A percentile compares a stretch with the other conserved stretches of the same genome.
phyloP scores from a whole-genome alignment of 2,797 vertebrate genomes.

The Uromys caudimaculatus region DNA sequence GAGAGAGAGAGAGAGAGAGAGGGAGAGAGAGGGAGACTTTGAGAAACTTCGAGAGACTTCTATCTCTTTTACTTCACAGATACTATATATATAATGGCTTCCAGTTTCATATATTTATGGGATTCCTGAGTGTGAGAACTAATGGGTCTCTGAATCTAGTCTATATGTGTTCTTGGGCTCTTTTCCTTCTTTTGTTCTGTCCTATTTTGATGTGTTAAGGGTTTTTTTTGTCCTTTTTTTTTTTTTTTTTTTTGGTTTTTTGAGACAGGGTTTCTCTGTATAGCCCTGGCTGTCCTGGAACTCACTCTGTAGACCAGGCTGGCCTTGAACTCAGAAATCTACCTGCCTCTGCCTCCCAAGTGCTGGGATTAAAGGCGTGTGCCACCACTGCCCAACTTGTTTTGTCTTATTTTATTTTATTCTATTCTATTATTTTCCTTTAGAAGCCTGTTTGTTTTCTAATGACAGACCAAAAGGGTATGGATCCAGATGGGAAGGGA shows the following conservation, averaged over 20 bases:
- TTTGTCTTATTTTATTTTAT: not conserved
- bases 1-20: too few relatives aligned
- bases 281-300: too few relatives aligned
- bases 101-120: not conserved
- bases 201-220: not conserved
- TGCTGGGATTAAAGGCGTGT: too few relatives aligned
- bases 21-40: too few relatives aligned
- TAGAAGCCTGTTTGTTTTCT: not conserved
- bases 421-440: not conserved
- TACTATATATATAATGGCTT: not conserved
- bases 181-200: not conserved
- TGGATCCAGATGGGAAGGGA: not conserved
- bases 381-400: too few relatives aligned
- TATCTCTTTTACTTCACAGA: not conserved
- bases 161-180: not conserved
- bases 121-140: not conserved
- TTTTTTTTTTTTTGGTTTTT: too few relatives aligned
- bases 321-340: too few relatives aligned
- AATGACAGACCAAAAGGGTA: not conserved
- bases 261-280: too few relatives aligned
- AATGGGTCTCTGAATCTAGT: not conserved
- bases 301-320: too few relatives aligned
- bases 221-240: too few relatives aligned
- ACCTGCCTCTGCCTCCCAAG: too few relatives aligned
- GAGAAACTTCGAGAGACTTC: too few relatives aligned